Percentiles rank a stretch among this genome's conserved stretches.
phyloP scores from a whole-genome alignment of 2,113 vertebrate species.

The Vicugna pacos region DNA sequence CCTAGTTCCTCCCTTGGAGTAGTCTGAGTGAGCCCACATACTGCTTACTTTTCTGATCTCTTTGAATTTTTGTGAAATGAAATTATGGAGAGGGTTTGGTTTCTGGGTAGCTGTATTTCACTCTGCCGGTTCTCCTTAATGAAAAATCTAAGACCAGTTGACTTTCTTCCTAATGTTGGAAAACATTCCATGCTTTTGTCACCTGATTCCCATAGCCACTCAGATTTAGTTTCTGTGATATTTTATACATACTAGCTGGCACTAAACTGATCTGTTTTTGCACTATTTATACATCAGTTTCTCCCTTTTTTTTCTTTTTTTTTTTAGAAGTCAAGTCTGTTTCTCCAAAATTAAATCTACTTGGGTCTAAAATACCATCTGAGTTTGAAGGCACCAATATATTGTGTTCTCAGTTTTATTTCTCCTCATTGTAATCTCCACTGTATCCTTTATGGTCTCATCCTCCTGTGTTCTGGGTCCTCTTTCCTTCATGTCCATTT shows the following conservation, averaged over 20 bases:
- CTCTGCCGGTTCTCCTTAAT: not conserved
- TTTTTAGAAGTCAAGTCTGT: not conserved
- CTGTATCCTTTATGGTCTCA: not conserved
- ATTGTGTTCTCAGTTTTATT: not conserved
- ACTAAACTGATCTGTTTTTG: not conserved
- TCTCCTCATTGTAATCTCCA: not conserved
- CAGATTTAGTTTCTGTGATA: not conserved
- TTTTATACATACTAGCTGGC: not conserved
- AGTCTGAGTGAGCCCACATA: not conserved
- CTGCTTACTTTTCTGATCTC: not conserved
- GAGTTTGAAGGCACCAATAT: not conserved
- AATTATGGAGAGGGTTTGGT: not conserved
- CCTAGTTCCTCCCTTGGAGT: not conserved
- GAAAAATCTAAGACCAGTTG: not conserved
- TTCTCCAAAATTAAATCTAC: not conserved
- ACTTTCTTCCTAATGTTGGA: not conserved
- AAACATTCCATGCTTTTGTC: not conserved
- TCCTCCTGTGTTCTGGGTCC: not conserved
- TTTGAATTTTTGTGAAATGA: not conserved
- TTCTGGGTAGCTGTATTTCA: slow-evolving; percentile 10
- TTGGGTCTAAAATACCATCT: not conserved
- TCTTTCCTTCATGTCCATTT: not conserved
- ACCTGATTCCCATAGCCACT: not conserved
- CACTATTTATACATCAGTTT: not conserved
- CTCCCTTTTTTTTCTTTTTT: not conserved